These are phyloP conservation scores for Tyria jacobaeae DNA, from an alignment of 2,888 invertebrate genomes.

Conservation along the genomic window DNA sequence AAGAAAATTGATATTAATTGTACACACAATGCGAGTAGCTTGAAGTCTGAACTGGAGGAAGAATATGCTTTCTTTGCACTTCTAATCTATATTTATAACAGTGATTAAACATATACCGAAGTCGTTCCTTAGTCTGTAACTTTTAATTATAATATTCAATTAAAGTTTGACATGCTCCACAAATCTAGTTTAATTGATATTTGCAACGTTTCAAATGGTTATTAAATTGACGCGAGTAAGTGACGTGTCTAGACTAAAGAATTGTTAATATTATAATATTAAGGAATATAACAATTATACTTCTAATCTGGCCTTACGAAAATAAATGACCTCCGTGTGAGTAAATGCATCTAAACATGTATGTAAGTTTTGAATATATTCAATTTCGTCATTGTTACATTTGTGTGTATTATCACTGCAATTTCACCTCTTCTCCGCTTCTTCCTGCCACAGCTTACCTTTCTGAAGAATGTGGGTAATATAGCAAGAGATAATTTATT, in stretches of 20 bases:
- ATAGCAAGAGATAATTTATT: not conserved
- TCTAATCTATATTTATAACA: not conserved
- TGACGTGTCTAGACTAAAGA: constrained; percentile 24
- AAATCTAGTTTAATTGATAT: constrained; percentile 9
- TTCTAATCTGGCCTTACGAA: constrained; percentile 25
- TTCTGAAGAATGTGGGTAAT: no score
- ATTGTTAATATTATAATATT: constrained; percentile 20
- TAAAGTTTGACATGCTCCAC: not conserved
- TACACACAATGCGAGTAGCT: no score
- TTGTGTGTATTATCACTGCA: not conserved
- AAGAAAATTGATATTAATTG: not conserved
- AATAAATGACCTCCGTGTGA: constrained; percentile 8
- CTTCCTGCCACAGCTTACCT: no score
- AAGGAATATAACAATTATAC: constrained; percentile 20
- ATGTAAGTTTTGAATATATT: constrained; percentile 4
- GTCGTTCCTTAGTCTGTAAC: not conserved
- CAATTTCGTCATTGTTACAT: constrained; percentile 4
- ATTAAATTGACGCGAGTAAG: constrained; percentile 22
- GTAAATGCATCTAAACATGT: not conserved
- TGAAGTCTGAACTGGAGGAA: no score
- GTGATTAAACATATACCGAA: not conserved
- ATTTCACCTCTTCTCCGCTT: no score
- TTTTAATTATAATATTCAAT: not conserved
- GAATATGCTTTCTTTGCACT: not conserved
- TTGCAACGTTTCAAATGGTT: constrained; percentile 21